Evolutionary conservation across 2,797 vertebrate genomes (phyloP).

Genomic region (Semotilus atromaculatus): DNA sequence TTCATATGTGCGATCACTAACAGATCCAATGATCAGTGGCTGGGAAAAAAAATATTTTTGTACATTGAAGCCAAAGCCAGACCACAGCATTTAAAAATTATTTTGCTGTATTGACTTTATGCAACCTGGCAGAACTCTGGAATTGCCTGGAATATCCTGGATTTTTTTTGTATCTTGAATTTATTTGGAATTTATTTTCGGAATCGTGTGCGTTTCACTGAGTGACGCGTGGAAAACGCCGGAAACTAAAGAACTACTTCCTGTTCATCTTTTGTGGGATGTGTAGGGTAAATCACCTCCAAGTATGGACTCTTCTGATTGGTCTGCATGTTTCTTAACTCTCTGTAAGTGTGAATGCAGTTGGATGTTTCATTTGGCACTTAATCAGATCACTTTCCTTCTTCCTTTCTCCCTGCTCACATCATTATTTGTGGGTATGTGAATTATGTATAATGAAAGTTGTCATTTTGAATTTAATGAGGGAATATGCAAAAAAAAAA

Average conservation of each 20-base stretch:
- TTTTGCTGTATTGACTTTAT: slow-evolving; percentile 14
- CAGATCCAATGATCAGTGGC: background rate
- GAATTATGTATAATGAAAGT: background rate
- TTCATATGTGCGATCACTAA: slow-evolving; percentile 1
- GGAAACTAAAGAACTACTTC: slow-evolving; percentile 27
- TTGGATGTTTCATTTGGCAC: slow-evolving; percentile 17
- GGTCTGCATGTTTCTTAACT: slow-evolving; percentile 32
- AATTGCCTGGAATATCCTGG: slow-evolving; percentile 17
- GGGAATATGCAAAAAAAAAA: background rate
- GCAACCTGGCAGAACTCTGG: background rate
- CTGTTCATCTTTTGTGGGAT: background rate
- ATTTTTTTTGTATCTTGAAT: background rate
- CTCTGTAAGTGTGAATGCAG: slow-evolving; percentile 44
- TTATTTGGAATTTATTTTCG: background rate
- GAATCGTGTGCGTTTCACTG: background rate
- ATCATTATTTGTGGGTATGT: background rate
- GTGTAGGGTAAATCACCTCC: background rate
- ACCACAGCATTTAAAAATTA: background rate
- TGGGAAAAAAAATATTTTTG: background rate
- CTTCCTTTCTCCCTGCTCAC: background rate
- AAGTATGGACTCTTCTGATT: slow-evolving; percentile 40
- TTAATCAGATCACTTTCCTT: background rate
- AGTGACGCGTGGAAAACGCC: background rate
- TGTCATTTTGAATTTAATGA: background rate
- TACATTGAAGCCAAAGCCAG: slow-evolving; percentile 42